Evolutionary conservation across 2,113 vertebrate genomes (phyloP).

Genomic region (Gnathonemus echidnorhynchus): DNA sequence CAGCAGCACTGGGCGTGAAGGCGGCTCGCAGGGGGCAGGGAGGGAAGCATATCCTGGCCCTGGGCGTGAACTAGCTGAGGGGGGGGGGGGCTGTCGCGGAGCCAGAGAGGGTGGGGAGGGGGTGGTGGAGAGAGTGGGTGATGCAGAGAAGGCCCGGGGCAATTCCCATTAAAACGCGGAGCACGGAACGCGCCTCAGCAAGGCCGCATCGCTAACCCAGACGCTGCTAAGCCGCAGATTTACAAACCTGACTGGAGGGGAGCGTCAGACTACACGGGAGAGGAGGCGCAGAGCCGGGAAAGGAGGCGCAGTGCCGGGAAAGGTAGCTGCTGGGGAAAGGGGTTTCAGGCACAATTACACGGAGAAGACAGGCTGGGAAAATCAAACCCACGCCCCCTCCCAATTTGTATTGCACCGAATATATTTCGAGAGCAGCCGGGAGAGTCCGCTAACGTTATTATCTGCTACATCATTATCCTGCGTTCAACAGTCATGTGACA

Average conservation of each 20-base stretch:
- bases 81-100: neutral
- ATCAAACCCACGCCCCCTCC: neutral
- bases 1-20: neutral
- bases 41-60: neutral
- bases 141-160: neutral
- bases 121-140: neutral
- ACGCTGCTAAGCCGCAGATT: neutral
- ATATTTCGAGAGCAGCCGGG: neutral
- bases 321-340: neutral
- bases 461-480: neutral
- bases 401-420: neutral
- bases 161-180: constrained; percentile 12
- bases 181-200: neutral
- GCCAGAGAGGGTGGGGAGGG: neutral
- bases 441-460: neutral
- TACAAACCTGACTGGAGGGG: neutral
- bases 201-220: neutral
- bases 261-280: neutral
- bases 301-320: neutral
- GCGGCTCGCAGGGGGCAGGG: neutral
- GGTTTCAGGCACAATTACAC: neutral
- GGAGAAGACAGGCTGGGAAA: neutral
- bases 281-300: neutral
- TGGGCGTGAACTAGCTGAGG: neutral
- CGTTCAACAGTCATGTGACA: neutral